phyloP scores from a whole-genome alignment of 2,797 vertebrate species.

The Sebastes nivosus region DNA sequence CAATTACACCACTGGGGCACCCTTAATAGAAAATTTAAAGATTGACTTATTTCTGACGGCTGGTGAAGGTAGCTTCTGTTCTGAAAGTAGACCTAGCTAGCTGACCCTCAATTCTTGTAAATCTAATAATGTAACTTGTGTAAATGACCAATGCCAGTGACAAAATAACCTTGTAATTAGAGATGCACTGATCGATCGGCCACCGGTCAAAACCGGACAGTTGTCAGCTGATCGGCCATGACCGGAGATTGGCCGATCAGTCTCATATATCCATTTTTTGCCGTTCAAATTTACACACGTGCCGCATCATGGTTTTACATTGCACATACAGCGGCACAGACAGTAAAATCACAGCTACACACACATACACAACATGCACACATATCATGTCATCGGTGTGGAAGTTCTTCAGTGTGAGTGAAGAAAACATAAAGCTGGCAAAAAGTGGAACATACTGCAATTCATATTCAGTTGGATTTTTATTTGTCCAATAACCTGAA shows the following conservation, averaged over 20 bases:
- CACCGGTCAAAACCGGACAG: too few species aligned
- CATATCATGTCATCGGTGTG: too few species aligned
- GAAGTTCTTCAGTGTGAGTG: too few species aligned
- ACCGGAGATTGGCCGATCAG: fast-evolving
- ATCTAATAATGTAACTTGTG: neutral
- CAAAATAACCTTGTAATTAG: neutral
- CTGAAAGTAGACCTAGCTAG: neutral
- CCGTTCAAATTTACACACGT: too few species aligned
- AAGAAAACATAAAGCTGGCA: too few species aligned
- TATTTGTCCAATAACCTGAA: too few species aligned
- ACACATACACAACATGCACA: too few species aligned
- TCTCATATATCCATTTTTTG: neutral
- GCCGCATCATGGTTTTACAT: neutral
- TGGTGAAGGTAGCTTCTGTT: neutral
- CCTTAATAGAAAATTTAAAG: neutral
- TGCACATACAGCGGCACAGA: neutral
- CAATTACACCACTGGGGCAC: neutral
- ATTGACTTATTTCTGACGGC: neutral
- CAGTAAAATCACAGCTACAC: neutral
- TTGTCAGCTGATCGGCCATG: neutral
- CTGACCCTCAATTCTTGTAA: neutral
- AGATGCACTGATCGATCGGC: neutral
- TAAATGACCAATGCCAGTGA: neutral
- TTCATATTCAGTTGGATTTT: too few species aligned
- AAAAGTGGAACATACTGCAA: too few species aligned